These are phyloP conservation scores for Acrocephalus scirpaceus DNA, from an alignment of 2,797 vertebrate species.

Conservation along the genomic window DNA sequence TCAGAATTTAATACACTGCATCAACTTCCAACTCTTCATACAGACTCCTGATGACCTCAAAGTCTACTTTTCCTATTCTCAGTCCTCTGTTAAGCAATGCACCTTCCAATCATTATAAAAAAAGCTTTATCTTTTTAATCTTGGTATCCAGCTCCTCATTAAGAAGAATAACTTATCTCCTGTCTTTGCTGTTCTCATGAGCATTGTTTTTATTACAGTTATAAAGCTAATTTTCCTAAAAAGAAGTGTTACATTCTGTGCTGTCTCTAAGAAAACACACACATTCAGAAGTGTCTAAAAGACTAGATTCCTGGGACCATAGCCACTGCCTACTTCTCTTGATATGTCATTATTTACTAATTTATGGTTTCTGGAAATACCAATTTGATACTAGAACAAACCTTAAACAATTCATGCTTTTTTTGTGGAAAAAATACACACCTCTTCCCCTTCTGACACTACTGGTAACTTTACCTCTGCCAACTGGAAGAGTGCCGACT, in stretches of 20 bases:
- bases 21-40: background rate
- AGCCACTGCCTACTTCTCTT: background rate
- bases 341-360: background rate
- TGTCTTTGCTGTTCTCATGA: background rate
- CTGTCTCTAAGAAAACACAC: background rate
- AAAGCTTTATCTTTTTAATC: background rate
- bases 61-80: background rate
- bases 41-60: background rate
- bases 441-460: background rate
- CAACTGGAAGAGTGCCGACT: constrained; percentile 93
- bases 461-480: constrained; percentile 86
- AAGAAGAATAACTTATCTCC: background rate
- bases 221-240: background rate
- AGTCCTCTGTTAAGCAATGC: background rate
- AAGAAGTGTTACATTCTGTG: background rate
- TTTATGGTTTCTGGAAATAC: background rate
- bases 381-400: background rate
- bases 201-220: background rate
- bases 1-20: background rate
- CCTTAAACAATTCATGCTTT: background rate
- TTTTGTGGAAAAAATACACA: background rate
- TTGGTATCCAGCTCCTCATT: background rate
- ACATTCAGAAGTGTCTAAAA: background rate
- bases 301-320: background rate
- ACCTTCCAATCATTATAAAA: background rate